Conservation (phyloP, 1,140 invertebrate genomes). For the Tachypleus tridentatus region DNA sequence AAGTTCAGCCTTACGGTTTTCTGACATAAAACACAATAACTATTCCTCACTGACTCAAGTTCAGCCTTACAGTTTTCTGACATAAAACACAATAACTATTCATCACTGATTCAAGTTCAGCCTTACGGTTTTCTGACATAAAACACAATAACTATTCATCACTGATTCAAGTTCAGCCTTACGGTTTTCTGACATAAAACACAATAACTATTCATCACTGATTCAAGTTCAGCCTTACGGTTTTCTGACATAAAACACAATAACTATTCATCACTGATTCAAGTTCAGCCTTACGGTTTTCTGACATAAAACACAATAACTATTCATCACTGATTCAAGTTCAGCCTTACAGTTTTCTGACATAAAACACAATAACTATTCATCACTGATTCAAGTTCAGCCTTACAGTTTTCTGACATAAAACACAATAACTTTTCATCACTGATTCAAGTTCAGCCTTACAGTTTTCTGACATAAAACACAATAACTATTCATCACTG, state of each 20-base stretch:
- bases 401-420: not conserved
- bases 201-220: too few species aligned
- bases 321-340: slow-evolving; percentile 67
- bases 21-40: slow-evolving; percentile 28
- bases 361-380: not conserved
- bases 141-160: not conserved
- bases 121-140: slow-evolving; percentile 2
- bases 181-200: too few species aligned
- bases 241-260: too few species aligned
- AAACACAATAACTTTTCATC: slow-evolving; percentile 1
- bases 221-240: too few species aligned
- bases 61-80: not conserved
- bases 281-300: too few species aligned
- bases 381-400: not conserved
- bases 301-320: too few species aligned
- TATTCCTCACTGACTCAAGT: not conserved
- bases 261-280: too few species aligned
- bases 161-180: too few species aligned
- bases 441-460: not conserved
- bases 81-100: slow-evolving; percentile 4
- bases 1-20: slow-evolving; percentile 76
- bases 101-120: not conserved
- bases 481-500: too few species aligned
- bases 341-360: slow-evolving; percentile 72
- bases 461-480: slow-evolving; percentile 4